phyloP scores from a whole-genome alignment of 2,797 vertebrate species.

The Tragelaphus eurycerus region DNA sequence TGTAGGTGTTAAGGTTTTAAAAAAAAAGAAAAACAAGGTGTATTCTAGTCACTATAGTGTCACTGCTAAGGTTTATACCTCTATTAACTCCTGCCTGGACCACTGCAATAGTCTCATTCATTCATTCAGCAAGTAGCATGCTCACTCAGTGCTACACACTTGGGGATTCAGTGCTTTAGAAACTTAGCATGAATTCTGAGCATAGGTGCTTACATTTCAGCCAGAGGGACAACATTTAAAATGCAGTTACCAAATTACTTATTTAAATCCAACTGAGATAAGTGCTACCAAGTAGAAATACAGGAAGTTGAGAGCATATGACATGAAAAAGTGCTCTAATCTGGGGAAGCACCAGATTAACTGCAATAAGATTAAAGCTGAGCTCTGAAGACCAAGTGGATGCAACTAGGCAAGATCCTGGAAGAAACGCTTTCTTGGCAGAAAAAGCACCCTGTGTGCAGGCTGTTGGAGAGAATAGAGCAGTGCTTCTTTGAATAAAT shows the following conservation, averaged over 20 bases:
- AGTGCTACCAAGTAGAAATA: background rate
- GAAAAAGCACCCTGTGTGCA: background rate
- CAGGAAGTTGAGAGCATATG: background rate
- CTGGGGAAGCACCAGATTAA: background rate
- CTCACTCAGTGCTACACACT: background rate
- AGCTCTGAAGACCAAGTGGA: background rate
- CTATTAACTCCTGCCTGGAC: background rate
- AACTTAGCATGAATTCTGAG: background rate
- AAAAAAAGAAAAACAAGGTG: background rate
- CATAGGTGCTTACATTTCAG: background rate
- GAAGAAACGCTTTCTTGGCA: background rate
- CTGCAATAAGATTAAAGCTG: background rate
- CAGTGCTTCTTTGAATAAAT: background rate
- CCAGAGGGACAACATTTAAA: background rate
- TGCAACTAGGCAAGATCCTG: background rate
- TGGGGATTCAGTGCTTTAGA: background rate
- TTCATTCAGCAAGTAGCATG: background rate
- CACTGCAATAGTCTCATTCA: background rate
- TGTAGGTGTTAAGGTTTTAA: background rate
- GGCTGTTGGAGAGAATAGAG: background rate
- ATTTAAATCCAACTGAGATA: background rate
- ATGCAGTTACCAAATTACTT: background rate
- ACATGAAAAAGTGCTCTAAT: background rate
- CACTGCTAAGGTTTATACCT: background rate
- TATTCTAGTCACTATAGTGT: background rate